Base-by-base conservation (phyloP, 2,113 vertebrate species). In the Gallinago undulata region DNA sequence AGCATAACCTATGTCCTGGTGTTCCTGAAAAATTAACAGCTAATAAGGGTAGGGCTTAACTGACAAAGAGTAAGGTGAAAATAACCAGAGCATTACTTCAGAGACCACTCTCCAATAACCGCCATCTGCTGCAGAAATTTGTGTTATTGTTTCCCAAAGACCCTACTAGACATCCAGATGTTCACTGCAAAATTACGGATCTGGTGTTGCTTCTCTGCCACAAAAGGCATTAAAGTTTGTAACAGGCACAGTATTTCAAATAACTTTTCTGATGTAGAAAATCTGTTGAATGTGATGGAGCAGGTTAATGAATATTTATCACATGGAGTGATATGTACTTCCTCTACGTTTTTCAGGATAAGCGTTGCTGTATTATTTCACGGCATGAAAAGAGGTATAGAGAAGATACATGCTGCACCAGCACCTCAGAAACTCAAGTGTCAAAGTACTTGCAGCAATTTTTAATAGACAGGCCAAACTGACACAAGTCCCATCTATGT, bases 321-420 rank as follows among this genome's bases (percentile, higher is more conserved):
- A 1, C 5, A 14, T 33, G 13, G 50, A 41, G 43, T 1, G 0
- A 51, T 10, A 70, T 1, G 6, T 13, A 15, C 6, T 41, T 37
- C 10, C 18, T 45, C 39, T 22, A 68, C 1, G 3, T 19, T 88
- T 82, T 88, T 50, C 19, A 33, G 22, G 31, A 18, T 48, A 39
- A 59, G 31, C 14, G 14, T 43, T 39, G 39, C 39, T 39, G 39
- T 41, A 17, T 59, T 70, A 45, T 24, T 37, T 37, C 22, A 30
- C 10, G 59, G n/a, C 25, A 45, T 4, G 7, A 35, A 24, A 27
- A 57, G 16, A 33, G 21, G 7, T 13, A 13, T 5, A 28, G 33
- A 37, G 43, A 62, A 43, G 15, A 73, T 10, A 39, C 2, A 18
- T 1, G 3, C 13, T 47, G 41, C 39, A 19, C 13, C 8, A 33